Percentiles rank a stretch among this genome's conserved stretches.
Conservation (phyloP, 2,113 vertebrate species). For the Pelecanus crispus region DNA sequence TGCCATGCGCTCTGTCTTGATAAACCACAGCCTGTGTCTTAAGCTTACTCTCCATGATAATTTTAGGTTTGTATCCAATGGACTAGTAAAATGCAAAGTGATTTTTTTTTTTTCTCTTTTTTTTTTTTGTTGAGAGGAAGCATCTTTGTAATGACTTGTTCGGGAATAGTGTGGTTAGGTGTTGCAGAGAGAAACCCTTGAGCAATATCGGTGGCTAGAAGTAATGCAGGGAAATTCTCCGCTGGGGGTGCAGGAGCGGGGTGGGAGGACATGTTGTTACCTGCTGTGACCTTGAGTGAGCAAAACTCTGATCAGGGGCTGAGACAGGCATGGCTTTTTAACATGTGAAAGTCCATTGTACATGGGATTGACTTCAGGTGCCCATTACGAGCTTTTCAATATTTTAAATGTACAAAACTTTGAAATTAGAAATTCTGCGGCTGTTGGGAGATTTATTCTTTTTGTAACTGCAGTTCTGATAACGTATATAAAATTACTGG, state of each 20-base stretch:
- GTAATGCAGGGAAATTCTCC: not conserved
- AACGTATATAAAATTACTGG: not conserved
- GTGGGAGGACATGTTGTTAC: not conserved
- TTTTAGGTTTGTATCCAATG: not conserved
- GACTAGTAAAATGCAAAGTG: not conserved
- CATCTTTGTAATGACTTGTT: not conserved
- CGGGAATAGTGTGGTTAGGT: not conserved
- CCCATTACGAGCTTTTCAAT: not conserved
- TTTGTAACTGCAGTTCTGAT: not conserved
- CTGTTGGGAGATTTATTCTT: not conserved
- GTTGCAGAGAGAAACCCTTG: not conserved
- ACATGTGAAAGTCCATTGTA: not conserved
- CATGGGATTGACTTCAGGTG: not conserved
- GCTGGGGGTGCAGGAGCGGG: not conserved
- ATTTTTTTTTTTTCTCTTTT: not conserved
- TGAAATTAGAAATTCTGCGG: not conserved
- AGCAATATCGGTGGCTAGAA: not conserved
- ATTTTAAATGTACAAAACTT: not conserved
- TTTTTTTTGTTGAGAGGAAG: no score
- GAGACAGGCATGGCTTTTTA: not conserved
- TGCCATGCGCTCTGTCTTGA: rapidly evolving
- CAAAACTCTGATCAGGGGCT: not conserved
- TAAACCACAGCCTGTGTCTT: not conserved
- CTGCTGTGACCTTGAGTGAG: not conserved
- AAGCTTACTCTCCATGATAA: not conserved